A percentile compares a stretch with the other conserved stretches of the same genome.
Conservation (phyloP, 2,797 vertebrate species). For the Euthynnus affinis region DNA sequence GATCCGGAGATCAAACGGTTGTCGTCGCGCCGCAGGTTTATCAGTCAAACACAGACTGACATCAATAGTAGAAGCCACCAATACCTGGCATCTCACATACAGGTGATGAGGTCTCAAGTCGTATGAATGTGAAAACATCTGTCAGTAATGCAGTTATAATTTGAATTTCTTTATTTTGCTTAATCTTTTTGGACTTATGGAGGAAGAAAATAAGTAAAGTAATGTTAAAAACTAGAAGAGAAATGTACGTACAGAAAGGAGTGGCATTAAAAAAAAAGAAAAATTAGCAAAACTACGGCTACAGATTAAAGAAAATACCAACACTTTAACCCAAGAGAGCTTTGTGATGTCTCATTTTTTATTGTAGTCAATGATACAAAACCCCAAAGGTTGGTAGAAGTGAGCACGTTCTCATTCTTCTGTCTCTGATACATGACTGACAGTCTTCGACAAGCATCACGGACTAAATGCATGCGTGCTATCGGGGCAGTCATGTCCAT, state of each 20-base stretch:
- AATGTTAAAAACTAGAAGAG: not conserved
- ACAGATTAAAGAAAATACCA: not conserved
- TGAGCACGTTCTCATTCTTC: not conserved
- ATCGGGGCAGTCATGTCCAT: not conserved
- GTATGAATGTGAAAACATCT: accelerated
- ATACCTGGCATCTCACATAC: not conserved
- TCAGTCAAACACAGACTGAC: conserved; percentile 13
- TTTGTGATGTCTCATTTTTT: not conserved
- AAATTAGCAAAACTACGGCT: not conserved
- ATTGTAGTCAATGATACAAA: not conserved
- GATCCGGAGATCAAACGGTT: conserved; percentile 22
- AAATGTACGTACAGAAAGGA: not conserved
- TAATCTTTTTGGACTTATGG: not conserved
- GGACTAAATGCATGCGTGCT: not conserved
- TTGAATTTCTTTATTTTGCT: no score
- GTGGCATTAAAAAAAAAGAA: no score
- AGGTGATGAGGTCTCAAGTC: not conserved
- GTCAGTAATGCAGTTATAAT: not conserved
- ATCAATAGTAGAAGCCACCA: not conserved
- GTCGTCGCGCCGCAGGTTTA: conserved; percentile 19
- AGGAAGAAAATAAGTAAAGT: not conserved
- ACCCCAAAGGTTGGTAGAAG: not conserved
- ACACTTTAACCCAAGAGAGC: not conserved
- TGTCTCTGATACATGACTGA: no score
- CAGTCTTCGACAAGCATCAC: not conserved